phyloP scores from a whole-genome alignment of 2,888 invertebrate species.

The Aquatica leii region DNA sequence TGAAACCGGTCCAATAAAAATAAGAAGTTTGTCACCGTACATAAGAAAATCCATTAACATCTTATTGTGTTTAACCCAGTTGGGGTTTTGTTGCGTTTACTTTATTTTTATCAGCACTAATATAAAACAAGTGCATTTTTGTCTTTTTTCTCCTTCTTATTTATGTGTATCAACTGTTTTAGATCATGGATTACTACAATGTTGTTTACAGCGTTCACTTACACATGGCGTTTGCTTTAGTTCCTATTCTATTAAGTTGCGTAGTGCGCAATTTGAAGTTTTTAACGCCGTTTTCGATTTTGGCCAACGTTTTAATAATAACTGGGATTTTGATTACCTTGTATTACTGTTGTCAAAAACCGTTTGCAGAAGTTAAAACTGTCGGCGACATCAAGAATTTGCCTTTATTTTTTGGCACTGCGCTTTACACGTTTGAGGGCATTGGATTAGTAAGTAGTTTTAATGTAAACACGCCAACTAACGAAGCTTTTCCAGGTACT shows the following conservation, averaged over 20 bases:
- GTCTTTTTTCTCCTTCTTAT: slow-evolving; percentile 14
- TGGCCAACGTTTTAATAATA: slow-evolving; percentile 81
- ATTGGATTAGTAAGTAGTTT: slow-evolving; percentile 70
- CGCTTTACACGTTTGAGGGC: slow-evolving; percentile 96
- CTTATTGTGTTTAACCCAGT: slow-evolving; percentile 93
- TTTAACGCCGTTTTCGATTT: slow-evolving; percentile 78
- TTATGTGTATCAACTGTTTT: slow-evolving; percentile 50
- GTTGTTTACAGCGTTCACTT: slow-evolving; percentile 70
- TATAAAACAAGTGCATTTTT: slow-evolving; percentile 71
- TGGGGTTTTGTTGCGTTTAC: slow-evolving; percentile 98
- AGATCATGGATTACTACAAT: slow-evolving; percentile 76
- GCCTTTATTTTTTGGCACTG: slow-evolving; percentile 95
- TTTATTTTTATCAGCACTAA: slow-evolving; percentile 93
- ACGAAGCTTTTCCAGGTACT: slow-evolving; percentile 65
- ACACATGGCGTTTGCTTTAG: slow-evolving; percentile 76
- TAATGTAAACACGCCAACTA: too few species aligned
- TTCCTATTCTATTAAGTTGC: slow-evolving; percentile 77
- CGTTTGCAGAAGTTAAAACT: slow-evolving; percentile 66
- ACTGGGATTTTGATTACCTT: slow-evolving; percentile 80
- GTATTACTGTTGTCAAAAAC: slow-evolving; percentile 75
- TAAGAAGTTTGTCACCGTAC: slow-evolving; percentile 68
- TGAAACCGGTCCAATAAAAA: slow-evolving; percentile 72
- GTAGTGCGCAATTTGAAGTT: slow-evolving; percentile 80
- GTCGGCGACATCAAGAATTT: slow-evolving; percentile 68
- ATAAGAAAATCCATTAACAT: slow-evolving; percentile 80